Conservation (phyloP, 2,113 vertebrate genomes). For the Serinus canaria region DNA sequence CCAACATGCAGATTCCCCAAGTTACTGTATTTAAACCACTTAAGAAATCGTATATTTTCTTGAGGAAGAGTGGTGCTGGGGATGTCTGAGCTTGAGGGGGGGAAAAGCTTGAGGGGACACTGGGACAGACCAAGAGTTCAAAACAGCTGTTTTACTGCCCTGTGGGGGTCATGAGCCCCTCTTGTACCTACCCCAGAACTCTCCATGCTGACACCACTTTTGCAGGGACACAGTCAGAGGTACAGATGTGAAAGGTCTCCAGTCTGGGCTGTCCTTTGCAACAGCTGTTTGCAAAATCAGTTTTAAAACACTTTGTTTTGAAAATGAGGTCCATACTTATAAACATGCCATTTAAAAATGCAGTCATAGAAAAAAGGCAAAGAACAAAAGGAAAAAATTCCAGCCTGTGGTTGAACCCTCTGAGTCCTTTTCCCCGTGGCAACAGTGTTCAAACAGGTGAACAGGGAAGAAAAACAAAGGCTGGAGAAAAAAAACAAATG, state of each 20-base stretch:
- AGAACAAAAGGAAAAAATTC: neutral
- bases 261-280: neutral
- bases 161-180: neutral
- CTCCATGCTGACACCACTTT: neutral
- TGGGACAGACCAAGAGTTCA: neutral
- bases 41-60: neutral
- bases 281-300: neutral
- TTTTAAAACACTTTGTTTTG: neutral
- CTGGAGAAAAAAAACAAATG: neutral
- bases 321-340: neutral
- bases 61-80: neutral
- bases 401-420: neutral
- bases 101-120: neutral
- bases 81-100: neutral
- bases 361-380: neutral
- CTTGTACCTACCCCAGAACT: neutral
- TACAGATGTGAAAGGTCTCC: rapidly evolving
- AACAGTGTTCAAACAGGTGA: neutral
- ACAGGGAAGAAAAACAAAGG: neutral
- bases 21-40: neutral
- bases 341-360: neutral
- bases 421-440: neutral
- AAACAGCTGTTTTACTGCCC: neutral
- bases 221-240: neutral
- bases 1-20: neutral